Evolutionary conservation across 2,113 vertebrate species (phyloP).

Genomic region (Rhinichthys klamathensis): DNA sequence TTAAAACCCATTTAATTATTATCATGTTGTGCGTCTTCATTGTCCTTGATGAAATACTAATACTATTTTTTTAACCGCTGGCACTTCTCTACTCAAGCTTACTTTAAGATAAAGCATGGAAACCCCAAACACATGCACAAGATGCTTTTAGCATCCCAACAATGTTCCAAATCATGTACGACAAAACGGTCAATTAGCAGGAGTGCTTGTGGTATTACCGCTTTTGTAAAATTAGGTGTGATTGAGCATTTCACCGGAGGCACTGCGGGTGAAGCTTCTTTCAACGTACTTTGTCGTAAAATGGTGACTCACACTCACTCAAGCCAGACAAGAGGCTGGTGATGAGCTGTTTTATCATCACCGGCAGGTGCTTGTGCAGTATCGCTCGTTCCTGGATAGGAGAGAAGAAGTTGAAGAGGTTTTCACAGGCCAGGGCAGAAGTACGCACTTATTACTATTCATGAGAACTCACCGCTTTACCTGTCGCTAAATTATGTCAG

Average conservation of each 20-base stretch:
- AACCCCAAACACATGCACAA: background rate
- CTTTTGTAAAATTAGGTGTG: slow-evolving; percentile 22
- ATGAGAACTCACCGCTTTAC: background rate
- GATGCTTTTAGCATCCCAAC: background rate
- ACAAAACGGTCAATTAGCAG: background rate
- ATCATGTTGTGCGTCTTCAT: background rate
- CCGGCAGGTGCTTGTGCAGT: slow-evolving; percentile 15
- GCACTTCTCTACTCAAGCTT: background rate
- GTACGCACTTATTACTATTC: background rate
- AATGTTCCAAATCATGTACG: background rate
- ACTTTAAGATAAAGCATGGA: background rate
- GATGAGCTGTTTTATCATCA: slow-evolving; percentile 37
- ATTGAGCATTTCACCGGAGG: background rate
- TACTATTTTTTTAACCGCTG: background rate
- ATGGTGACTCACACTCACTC: slow-evolving; percentile 8
- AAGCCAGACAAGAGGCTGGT: slow-evolving; percentile 27
- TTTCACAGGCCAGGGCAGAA: background rate
- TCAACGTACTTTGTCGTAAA: slow-evolving; percentile 11
- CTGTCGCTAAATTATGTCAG: background rate
- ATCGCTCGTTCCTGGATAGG: background rate
- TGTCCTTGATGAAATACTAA: background rate
- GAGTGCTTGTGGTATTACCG: background rate
- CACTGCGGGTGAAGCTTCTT: background rate
- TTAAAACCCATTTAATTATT: background rate
- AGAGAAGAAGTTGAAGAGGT: slow-evolving; percentile 5